These are phyloP conservation scores for Lepus townsendii DNA, from an alignment of 2,797 vertebrate genomes.

Conservation along the genomic window DNA sequence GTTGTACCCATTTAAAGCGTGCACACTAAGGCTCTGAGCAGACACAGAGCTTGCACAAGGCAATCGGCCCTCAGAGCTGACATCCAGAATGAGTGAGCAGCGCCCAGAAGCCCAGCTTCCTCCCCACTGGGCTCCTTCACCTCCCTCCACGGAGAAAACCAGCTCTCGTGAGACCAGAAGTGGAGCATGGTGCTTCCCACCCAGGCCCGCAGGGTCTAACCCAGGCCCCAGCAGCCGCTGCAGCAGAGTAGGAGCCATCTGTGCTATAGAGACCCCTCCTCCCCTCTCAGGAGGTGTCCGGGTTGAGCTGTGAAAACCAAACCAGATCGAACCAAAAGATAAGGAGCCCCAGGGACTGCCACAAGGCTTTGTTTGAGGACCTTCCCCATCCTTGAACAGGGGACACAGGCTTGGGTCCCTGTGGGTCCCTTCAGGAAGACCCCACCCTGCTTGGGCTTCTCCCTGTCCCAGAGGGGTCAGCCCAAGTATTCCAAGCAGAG, in stretches of 20 bases:
- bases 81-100: background rate
- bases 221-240: background rate
- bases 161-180: background rate
- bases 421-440: background rate
- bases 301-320: background rate
- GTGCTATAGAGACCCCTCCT: background rate
- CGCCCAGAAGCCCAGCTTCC: accelerated
- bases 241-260: background rate
- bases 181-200: too few relatives aligned
- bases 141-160: background rate
- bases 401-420: background rate
- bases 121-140: too few relatives aligned
- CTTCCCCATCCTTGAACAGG: background rate
- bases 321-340: background rate
- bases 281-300: background rate
- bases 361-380: background rate
- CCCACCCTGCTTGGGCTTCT: background rate
- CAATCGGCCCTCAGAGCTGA: background rate
- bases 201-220: background rate
- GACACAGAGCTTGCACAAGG: background rate
- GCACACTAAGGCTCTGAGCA: background rate
- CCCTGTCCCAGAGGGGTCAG: background rate
- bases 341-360: background rate
- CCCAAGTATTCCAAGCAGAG: background rate
- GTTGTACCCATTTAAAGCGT: background rate